Evolutionary conservation across 2,888 invertebrate species (phyloP).

Genomic region (Arrhopalites spinosus): DNA sequence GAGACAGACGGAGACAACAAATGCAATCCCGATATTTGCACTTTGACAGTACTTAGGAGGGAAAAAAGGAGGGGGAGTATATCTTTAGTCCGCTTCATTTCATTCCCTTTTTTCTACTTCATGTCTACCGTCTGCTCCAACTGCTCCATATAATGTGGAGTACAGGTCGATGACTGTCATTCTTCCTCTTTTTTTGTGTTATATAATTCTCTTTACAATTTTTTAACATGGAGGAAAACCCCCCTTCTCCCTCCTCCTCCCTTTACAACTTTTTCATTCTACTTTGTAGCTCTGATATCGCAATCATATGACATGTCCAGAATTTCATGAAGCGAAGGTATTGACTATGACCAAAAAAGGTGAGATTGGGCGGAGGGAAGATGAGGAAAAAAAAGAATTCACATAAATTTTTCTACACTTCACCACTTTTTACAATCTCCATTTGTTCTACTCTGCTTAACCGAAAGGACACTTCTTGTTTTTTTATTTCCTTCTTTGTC

Average conservation of each 20-base stretch:
- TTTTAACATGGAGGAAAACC: too few relatives aligned
- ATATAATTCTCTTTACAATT: too few relatives aligned
- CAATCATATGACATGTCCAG: background rate
- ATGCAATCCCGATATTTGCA: slow-evolving; percentile 10
- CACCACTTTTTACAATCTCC: background rate
- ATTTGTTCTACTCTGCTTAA: background rate
- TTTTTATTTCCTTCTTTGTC: background rate
- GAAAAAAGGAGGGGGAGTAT: too few relatives aligned
- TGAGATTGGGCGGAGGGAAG: background rate
- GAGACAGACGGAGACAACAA: slow-evolving; percentile 11
- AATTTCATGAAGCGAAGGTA: slow-evolving; percentile 6
- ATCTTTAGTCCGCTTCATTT: too few relatives aligned
- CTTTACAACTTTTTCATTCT: too few relatives aligned
- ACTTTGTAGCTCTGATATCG: too few relatives aligned
- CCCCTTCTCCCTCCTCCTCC: background rate
- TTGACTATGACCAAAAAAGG: background rate
- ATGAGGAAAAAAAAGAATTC: background rate
- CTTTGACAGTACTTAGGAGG: slow-evolving; percentile 10
- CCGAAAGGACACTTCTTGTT: background rate
- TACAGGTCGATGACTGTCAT: background rate
- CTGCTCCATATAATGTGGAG: too few relatives aligned
- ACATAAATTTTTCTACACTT: background rate
- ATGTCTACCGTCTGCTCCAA: too few relatives aligned
- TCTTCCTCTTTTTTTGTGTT: too few relatives aligned
- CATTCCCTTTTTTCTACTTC: background rate